Evolutionary conservation across 2,888 invertebrate genomes (phyloP), one percentile per base, ranked within the genome.

Genomic region (Caenorhabditis becei): DNA sequence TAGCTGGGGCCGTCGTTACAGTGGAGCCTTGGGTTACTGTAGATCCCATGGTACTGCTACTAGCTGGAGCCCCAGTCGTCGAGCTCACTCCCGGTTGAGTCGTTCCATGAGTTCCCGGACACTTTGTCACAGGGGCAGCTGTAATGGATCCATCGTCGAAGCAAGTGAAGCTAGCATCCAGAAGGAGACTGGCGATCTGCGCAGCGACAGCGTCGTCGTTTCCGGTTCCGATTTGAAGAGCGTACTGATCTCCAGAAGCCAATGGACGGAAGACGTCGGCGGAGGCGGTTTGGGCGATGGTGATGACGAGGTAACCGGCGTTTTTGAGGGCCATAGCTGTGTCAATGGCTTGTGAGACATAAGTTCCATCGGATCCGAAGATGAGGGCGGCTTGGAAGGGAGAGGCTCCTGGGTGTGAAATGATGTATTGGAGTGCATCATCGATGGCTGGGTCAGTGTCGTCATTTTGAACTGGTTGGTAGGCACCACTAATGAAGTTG

Each of bases 211-310:
- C 56, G 32, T 41, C 53, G 41, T 69, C 72, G 4, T 72, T 54
- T 28, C 49, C 56, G 18, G 49, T 51, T 16, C 61, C 67, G 16
- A 72, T 67, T 11, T 67, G 56, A 2, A 79, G 41, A 5, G 79
- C 35, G 23, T 56, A 72, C 18, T 72, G 37, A 47, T 53, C 28
- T n/a, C 58, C 72, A 28, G 67, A 62, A 7, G 72, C 61, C 26
- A 72, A 44, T 41, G 66, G 66, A 54, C n/a, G 16, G 47, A 79
- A 79, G 3, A 37, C 67, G n/a, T 26, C 37, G 7, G 79, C 70
- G 0, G 61, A 20, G 47, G 35, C 51, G 0, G 56, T 56, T 23
- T 70, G 67, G 5, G 72, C 72, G n/a, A 79, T 67, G 11, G 79
- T 79, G 2, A 79, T 67, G 16, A 79, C 51, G 8, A 44, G 53